Base-by-base conservation (phyloP, 2,797 vertebrate genomes). In the Lates japonicus region DNA sequence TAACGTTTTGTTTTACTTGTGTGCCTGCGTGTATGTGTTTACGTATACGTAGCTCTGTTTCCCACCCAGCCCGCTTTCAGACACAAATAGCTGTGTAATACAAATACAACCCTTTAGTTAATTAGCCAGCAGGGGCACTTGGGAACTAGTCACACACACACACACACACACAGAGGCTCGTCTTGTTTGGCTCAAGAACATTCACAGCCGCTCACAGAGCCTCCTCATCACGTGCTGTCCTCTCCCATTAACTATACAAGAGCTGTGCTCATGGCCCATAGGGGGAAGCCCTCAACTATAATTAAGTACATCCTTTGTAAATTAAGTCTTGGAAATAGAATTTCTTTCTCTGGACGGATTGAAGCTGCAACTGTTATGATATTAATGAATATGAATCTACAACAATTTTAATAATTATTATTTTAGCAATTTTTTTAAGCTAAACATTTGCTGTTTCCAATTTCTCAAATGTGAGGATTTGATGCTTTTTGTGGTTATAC, bases 171-270 rank as follows among this genome's bases (percentile, higher is more conserved):
- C 85, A 73, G 51, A 88, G 62, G n/a, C 55, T 80, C 9, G 5
- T 76, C 76, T 84, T 82, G 80, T 90, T 85, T 88, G 86, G 87
- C 78, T 89, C 37, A 46, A 85, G 72, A 86, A 84, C 87, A 74
- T 89, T 87, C 73, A 58, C 78, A 81, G 63, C 61, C 13, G 7
- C 66, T 82, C 79, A 74, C 86, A 92, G 84, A 84, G 67, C 78
- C 51, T 69, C 68, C 48, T 61, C 62, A 54, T 58, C 49, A 63
- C 68, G n/a, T 3, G 44, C 80, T 58, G 80, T 84, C 78, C 72
- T 79, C 52, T 86, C 74, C 76, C 55, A 74, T 75, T 88, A 74
- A 70, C 65, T 69, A n/a, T 54, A 61, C 52, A 60, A 81, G 74
- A 80, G 78, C 65, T 60, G 82, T 59, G 83, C 82, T 87, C 82